These are phyloP conservation scores for Drosophila serrata DNA, from an alignment of 1,140 invertebrate species.

Conservation along the genomic window DNA sequence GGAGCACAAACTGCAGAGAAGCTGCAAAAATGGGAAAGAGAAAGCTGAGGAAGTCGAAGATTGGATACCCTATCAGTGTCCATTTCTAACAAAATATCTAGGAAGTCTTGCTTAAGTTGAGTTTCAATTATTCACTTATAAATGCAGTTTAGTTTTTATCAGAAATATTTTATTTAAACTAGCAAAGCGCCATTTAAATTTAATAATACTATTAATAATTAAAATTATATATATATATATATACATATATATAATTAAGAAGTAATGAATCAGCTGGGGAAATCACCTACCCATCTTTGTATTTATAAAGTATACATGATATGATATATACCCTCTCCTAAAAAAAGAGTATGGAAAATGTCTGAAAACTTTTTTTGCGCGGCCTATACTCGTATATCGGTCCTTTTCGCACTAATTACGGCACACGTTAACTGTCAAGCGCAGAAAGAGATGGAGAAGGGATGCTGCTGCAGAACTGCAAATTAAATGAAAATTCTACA, in stretches of 20 bases:
- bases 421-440: slow-evolving; percentile 49
- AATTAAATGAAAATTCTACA: slow-evolving; percentile 53
- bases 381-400: slow-evolving; percentile 28
- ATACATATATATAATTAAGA: too few relatives aligned
- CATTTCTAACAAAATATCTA: too few relatives aligned
- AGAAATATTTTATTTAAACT: too few relatives aligned
- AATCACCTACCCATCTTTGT: background rate
- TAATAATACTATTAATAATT: too few relatives aligned
- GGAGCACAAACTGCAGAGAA: slow-evolving; percentile 28
- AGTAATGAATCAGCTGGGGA: background rate
- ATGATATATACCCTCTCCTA: background rate
- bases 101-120: too few relatives aligned
- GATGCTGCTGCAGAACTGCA: slow-evolving; percentile 17
- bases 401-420: slow-evolving; percentile 52
- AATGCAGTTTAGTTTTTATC: too few relatives aligned
- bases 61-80: background rate
- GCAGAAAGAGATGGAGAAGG: background rate
- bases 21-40: background rate
- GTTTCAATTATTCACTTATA: too few relatives aligned
- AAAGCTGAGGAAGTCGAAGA: background rate
- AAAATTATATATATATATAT: too few relatives aligned
- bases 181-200: too few relatives aligned
- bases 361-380: slow-evolving; percentile 61
- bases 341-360: slow-evolving; percentile 8
- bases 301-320: too few relatives aligned